phyloP scores from a whole-genome alignment of 2,797 vertebrate species.

The Furcifer pardalis region DNA sequence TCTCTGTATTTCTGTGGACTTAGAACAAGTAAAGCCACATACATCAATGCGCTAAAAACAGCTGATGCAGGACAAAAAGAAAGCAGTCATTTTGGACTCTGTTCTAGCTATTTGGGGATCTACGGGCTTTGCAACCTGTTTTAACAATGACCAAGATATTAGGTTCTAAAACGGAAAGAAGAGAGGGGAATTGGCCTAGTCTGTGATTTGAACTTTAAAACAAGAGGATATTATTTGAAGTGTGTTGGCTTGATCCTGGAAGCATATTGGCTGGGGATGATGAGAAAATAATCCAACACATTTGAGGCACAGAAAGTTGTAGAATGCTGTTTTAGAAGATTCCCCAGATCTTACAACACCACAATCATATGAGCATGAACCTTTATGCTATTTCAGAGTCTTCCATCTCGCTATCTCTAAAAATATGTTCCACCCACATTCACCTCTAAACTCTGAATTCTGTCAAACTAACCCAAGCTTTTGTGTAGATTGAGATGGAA shows the following conservation, averaged over 20 bases:
- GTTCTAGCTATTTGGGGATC: no score
- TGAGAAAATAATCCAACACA: neutral
- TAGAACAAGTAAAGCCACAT: no score
- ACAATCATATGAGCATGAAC: neutral
- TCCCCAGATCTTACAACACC: neutral
- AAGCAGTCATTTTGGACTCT: no score
- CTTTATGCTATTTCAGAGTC: neutral
- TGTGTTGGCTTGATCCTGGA: neutral
- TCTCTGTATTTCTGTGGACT: no score
- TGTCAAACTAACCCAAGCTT: neutral
- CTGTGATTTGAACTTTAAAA: neutral
- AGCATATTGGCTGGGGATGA: neutral
- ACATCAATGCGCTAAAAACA: no score
- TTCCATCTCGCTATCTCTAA: neutral
- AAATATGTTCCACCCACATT: neutral
- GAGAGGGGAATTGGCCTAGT: no score
- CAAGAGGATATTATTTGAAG: neutral
- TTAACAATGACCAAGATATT: no score
- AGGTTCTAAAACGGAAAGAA: no score
- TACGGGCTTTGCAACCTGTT: no score
- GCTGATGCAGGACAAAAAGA: no score
- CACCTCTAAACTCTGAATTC: neutral
- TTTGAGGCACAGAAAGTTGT: neutral
- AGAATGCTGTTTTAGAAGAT: neutral
- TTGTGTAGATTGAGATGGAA: neutral